Percentiles rank a stretch among this genome's conserved stretches.
phyloP scores from a whole-genome alignment of 2,797 vertebrate species.

The Parambassis ranga region DNA sequence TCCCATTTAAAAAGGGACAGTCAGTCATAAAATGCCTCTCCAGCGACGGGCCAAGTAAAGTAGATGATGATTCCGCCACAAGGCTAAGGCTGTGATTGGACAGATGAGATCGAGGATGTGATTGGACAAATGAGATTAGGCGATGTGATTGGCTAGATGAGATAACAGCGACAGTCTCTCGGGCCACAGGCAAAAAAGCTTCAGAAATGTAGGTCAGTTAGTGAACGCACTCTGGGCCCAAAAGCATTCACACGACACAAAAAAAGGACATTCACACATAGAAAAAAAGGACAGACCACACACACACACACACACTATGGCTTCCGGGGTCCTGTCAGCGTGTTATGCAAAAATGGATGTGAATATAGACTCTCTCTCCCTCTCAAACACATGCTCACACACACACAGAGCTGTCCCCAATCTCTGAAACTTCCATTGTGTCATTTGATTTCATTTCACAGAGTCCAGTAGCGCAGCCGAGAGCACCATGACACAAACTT shows the following conservation, averaged over 20 bases:
- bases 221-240: slow-evolving; percentile 40
- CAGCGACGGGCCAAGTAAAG: neutral
- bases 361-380: neutral
- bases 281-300: too few relatives aligned
- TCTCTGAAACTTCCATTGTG: slow-evolving; percentile 37
- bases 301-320: neutral
- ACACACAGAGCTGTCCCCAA: slow-evolving; percentile 19
- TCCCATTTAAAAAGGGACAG: slow-evolving; percentile 20
- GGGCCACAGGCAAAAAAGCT: slow-evolving; percentile 55
- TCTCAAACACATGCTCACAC: slow-evolving; percentile 15
- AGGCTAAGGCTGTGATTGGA: slow-evolving; percentile 21
- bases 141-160: slow-evolving; percentile 55
- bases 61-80: neutral
- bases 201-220: slow-evolving; percentile 64
- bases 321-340: slow-evolving; percentile 26
- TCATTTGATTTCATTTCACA: slow-evolving; percentile 47
- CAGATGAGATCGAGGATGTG: slow-evolving; percentile 13
- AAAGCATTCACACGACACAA: slow-evolving; percentile 55
- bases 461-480: slow-evolving; percentile 11
- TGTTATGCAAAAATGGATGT: slow-evolving; percentile 18
- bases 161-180: slow-evolving; percentile 52
- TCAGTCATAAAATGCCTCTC: neutral
- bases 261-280: slow-evolving; percentile 1
- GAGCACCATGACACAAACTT: slow-evolving; percentile 17
- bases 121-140: slow-evolving; percentile 54